Evolutionary conservation across 2,888 invertebrate species (phyloP).

Genomic region (Torymus tubicola): DNA sequence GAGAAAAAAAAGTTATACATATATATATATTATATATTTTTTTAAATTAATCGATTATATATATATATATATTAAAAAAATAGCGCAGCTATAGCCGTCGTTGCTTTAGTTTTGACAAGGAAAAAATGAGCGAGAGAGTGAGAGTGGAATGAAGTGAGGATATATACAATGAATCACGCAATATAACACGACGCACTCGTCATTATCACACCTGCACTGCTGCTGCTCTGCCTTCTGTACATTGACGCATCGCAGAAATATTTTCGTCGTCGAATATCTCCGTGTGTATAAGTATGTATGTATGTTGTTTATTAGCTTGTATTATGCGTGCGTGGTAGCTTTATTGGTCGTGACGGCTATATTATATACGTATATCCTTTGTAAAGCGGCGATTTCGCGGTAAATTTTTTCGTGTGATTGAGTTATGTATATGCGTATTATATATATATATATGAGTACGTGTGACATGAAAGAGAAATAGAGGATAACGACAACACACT

Average conservation of each 20-base stretch:
- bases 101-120: constrained; percentile 8
- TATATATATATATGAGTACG: too few species aligned
- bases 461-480: neutral
- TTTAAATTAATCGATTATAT: constrained; percentile 7
- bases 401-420: too few species aligned
- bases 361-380: constrained; percentile 1
- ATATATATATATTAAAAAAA: too few species aligned
- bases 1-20: too few species aligned
- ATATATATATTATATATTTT: constrained; percentile 26
- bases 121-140: constrained; percentile 8
- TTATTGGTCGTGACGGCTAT: too few species aligned
- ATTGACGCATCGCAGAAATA: constrained; percentile 53
- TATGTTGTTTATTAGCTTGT: constrained; percentile 36
- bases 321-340: constrained; percentile 34
- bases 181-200: constrained; percentile 19
- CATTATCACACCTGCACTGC: constrained; percentile 50
- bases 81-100: too few species aligned
- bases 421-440: too few species aligned
- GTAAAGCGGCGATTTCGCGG: constrained; percentile 6
- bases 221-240: constrained; percentile 20
- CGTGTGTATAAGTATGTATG: constrained; percentile 45
- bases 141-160: constrained; percentile 2
- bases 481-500: constrained; percentile 7
- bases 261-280: constrained; percentile 37
- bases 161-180: constrained; percentile 30